Percentiles rank a stretch among this genome's conserved stretches.
These are phyloP conservation scores for Drosophila nebulosa DNA, from an alignment of 1,140 invertebrate genomes.

Conservation along the genomic window DNA sequence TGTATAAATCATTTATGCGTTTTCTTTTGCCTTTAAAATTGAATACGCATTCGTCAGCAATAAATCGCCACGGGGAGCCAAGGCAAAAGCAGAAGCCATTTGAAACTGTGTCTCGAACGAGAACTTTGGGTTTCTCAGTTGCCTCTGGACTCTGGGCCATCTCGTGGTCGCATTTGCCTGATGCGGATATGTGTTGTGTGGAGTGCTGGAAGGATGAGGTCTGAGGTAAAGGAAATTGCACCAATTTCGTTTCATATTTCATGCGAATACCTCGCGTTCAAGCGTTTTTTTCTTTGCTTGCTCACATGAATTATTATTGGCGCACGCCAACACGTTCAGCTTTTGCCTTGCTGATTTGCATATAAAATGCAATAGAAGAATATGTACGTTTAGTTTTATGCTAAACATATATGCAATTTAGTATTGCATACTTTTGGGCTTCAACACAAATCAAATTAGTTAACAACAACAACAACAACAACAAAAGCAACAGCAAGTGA, in stretches of 20 bases:
- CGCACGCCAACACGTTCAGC: constrained; percentile 28
- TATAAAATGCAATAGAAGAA: constrained; percentile 62
- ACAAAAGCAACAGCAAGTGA: background rate
- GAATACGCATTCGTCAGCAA: constrained; percentile 78
- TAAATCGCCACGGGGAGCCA: constrained; percentile 46
- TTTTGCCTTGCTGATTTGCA: constrained; percentile 61
- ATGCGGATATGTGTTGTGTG: constrained; percentile 34
- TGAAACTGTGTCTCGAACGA: constrained; percentile 10
- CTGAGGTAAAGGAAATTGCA: constrained; percentile 53
- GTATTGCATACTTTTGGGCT: constrained; percentile 24
- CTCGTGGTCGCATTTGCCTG: constrained; percentile 63
- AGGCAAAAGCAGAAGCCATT: constrained; percentile 10
- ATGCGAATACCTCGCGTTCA: constrained; percentile 46
- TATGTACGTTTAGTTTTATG: constrained; percentile 42
- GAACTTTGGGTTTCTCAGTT: background rate
- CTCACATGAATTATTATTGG: constrained; percentile 67
- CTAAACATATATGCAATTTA: background rate
- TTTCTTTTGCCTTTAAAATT: constrained; percentile 61
- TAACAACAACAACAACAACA: no score
- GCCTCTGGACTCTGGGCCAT: background rate
- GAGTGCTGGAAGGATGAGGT: background rate
- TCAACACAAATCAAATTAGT: background rate
- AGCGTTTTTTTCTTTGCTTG: constrained; percentile 23
- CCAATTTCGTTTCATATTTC: constrained; percentile 75
- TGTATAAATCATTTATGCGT: constrained; percentile 71